Conservation (phyloP, 1,140 invertebrate species). For the Coelopa frigida region DNA sequence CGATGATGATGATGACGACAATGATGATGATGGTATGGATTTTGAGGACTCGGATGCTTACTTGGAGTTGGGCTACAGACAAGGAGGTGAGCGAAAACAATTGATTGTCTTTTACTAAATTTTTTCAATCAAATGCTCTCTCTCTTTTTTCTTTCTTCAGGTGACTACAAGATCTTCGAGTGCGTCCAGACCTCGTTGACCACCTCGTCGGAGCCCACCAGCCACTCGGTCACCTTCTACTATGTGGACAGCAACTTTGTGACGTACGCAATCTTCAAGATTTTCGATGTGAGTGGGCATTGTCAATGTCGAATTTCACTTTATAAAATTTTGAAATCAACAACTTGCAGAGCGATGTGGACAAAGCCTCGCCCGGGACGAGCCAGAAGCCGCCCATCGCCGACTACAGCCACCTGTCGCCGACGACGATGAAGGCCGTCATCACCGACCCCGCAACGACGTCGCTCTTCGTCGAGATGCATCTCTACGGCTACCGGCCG, state of each 20-base stretch:
- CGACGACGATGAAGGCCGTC: constrained; percentile 24
- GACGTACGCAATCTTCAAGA: constrained; percentile 32
- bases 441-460: constrained; percentile 23
- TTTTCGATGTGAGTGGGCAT: constrained; percentile 29
- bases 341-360: too few species aligned
- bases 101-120: background rate
- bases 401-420: constrained; percentile 30
- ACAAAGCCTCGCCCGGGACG: too few species aligned
- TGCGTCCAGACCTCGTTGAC: constrained; percentile 19
- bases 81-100: background rate
- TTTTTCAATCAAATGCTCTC: background rate
- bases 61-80: background rate
- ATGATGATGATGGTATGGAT: background rate
- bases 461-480: constrained; percentile 31
- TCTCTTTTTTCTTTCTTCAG: constrained; percentile 11
- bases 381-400: constrained; percentile 20
- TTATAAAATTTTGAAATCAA: too few species aligned
- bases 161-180: constrained; percentile 27
- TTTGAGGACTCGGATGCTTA: background rate
- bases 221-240: constrained; percentile 27
- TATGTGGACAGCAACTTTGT: constrained; percentile 31
- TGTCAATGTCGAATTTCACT: background rate
- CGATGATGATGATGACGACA: constrained; percentile 1
- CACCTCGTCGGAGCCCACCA: constrained; percentile 3
- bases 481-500: constrained; percentile 26